phyloP scores from a whole-genome alignment of 1,140 invertebrate genomes.

The Euglossa dilemma region DNA sequence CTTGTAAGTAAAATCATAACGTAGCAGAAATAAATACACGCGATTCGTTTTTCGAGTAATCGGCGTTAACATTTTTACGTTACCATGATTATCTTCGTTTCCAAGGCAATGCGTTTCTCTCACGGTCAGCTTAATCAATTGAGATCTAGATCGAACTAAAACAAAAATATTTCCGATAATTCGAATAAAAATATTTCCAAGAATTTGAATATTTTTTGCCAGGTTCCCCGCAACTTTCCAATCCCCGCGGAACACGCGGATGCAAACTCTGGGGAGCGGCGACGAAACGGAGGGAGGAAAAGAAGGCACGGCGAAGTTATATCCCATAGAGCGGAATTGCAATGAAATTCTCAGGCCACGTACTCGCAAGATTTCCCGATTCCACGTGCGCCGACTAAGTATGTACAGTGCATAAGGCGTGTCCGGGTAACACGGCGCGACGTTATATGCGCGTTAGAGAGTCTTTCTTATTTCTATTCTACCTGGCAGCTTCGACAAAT shows the following conservation, averaged over 20 bases:
- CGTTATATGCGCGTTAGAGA: background rate
- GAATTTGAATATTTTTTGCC: background rate
- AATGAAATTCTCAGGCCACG: constrained; percentile 43
- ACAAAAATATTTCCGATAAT: too few species aligned
- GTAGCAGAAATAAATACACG: too few species aligned
- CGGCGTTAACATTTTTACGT: too few species aligned
- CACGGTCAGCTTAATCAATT: too few species aligned
- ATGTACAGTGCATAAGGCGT: background rate
- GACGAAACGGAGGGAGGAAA: background rate
- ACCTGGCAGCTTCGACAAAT: background rate
- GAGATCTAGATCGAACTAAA: too few species aligned
- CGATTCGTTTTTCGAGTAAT: too few species aligned
- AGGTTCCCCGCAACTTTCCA: background rate
- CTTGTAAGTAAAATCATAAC: too few species aligned
- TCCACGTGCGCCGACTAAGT: background rate
- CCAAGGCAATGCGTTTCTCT: too few species aligned
- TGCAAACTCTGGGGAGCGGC: background rate
- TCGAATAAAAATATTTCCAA: too few species aligned
- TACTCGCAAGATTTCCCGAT: constrained; percentile 18
- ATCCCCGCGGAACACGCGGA: background rate
- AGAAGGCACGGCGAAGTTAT: background rate
- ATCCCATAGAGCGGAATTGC: background rate
- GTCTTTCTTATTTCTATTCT: constrained; percentile 3
- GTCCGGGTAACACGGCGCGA: background rate
- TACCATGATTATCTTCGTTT: too few species aligned